These are phyloP conservation scores for Bellardia pandia DNA, from an alignment of 2,888 invertebrate species.

Conservation along the genomic window DNA sequence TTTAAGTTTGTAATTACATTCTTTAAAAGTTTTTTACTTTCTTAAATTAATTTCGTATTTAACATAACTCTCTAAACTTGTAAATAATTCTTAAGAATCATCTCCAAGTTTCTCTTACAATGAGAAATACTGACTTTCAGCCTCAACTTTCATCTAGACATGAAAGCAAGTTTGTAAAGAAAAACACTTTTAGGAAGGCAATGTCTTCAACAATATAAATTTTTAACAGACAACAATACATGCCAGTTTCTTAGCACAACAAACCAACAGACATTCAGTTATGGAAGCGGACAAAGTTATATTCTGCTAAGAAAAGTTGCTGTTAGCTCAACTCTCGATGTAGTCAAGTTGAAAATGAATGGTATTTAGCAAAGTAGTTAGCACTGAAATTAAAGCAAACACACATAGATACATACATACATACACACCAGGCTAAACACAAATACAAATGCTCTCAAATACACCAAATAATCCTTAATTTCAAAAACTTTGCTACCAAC, in stretches of 20 bases:
- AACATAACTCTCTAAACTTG: too few relatives aligned
- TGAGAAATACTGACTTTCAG: conserved; percentile 14
- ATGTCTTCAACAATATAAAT: conserved; percentile 2
- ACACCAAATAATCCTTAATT: conserved; percentile 1
- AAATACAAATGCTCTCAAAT: neutral
- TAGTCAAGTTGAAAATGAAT: conserved; percentile 67
- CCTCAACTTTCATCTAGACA: neutral
- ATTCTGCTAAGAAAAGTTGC: conserved; percentile 33
- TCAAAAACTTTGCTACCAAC: conserved; percentile 1
- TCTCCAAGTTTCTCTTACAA: neutral
- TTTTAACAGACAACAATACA: conserved; percentile 20
- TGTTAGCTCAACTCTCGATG: conserved; percentile 31
- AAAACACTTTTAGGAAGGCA: neutral
- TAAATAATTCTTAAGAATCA: neutral
- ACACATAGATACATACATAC: neutral
- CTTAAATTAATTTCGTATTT: too few relatives aligned
- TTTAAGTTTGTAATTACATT: too few relatives aligned
- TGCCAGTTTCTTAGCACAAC: too few relatives aligned
- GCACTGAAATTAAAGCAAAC: conserved; percentile 69
- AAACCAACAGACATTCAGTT: neutral
- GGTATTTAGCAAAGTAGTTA: conserved; percentile 73
- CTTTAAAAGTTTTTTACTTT: too few relatives aligned
- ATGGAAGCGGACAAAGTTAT: conserved; percentile 44
- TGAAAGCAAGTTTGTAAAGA: neutral
- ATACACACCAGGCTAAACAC: neutral